Base-by-base conservation (phyloP, 2,888 invertebrate genomes). In the Caenorhabditis parvicauda region DNA sequence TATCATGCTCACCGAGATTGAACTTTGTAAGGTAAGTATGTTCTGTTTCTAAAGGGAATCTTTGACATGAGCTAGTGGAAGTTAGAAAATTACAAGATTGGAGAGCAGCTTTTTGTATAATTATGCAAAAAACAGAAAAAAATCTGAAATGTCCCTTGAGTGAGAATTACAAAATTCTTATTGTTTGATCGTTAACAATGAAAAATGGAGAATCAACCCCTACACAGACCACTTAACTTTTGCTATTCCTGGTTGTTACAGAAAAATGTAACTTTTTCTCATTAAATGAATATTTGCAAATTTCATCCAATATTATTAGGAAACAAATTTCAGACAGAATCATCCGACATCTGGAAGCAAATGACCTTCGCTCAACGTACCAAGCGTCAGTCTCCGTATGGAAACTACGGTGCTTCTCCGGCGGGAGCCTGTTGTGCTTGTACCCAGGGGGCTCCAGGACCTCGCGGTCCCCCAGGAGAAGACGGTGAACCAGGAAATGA, bases 271-370 rank as follows among this genome's bases (percentile, higher is more conserved):
- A n/a, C n/a, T n/a, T n/a, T n/a, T n/a, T n/a, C n/a, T n/a, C n/a
- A n/a, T n/a, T n/a, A n/a, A n/a, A n/a, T n/a, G 17, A 29, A n/a
- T 12, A 9, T 47, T 17, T 32, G 7, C 6, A 56, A 57, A 52
- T 43, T 19, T 22, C 42, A 32, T 29, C 44, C 19, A 29, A 12
- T 29, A 32, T 2, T 14, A 12, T 6, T n/a, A n/a, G n/a, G n/a
- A n/a, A n/a, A n/a, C 12, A 17, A 3, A n/a, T 69, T 69, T 22
- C 53, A 77, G 76, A 59, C 71, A 24, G 77, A 79, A 59, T 65
- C 74, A 14, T 67, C 75, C 21, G 79, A 79, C 52, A 78, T 79
- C 60, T 78, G 77, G 79, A 73, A 72, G 43, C 78, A 77, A 54
- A 70, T 78, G 72, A 61, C 64, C 5, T 72, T 74, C 59, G 50